Evolutionary conservation across 2,113 vertebrate genomes (phyloP), one percentile per base, ranked within the genome.

Genomic region (Oceanites oceanicus): DNA sequence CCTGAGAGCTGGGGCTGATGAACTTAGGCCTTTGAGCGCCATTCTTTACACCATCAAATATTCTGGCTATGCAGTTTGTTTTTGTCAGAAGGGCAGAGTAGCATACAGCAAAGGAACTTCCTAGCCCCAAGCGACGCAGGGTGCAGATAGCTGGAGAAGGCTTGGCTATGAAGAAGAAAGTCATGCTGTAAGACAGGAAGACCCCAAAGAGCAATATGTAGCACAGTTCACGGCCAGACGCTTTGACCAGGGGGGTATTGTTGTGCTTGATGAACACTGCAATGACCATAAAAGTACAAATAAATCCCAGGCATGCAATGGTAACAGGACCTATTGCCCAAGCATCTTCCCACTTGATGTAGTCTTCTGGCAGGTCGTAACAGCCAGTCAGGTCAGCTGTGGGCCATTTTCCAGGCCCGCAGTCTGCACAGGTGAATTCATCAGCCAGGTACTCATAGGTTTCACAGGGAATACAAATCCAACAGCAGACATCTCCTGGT

Each of bases 281-380:
- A 45, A 99, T 97, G 68, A 99, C 99, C 94, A 99, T 94, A 67
- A 98, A 98, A 4, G 99, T 99, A 78, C 99, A 99, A 90, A 99
- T 96, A 62, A 99, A 99, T 58, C 99, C 99, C 93, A 99, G 98
- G 74, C 99, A 99, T 20, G 99, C 99, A 13, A 99, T 99, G 38
- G 98, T 99, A 93, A 99, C 99, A 2, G 99, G 99, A n/a, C 99
- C 99, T 42, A 99, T 99, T 67, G 99, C 99, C 99, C 99, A 99
- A 90, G 99, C 99, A 44, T 99, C 99, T 97, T 99, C 99, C 99
- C 99, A 99, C 97, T 98, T 99, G 95, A 99, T 99, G 88, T 99
- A 99, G 97, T 99, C 99, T 98, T 99, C 99, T 2, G 99, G 99
- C 58, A 99, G 98, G 92, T 99, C 99, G 1, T 98, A 99, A 91